Percentiles rank a stretch among this genome's conserved stretches.
phyloP scores from a whole-genome alignment of 2,888 invertebrate genomes.

The Marasmarcha lunaedactyla region DNA sequence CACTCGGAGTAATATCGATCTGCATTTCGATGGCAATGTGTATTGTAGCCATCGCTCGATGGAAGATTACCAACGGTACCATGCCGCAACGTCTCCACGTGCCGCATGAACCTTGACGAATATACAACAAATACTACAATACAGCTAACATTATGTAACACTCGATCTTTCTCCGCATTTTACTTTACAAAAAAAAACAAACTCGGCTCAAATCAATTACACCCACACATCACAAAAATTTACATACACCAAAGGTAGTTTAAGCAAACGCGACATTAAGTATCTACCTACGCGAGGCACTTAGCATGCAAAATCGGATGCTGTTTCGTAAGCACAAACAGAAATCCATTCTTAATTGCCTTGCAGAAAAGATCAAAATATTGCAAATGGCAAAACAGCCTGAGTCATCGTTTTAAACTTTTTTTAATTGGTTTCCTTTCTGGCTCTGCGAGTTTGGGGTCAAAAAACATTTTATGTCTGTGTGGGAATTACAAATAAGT shows the following conservation, averaged over 20 bases:
- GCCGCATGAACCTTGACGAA: too few species aligned
- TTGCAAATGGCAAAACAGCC: not conserved
- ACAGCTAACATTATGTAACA: too few species aligned
- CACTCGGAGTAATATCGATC: too few species aligned
- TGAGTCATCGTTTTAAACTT: not conserved
- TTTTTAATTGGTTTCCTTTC: not conserved
- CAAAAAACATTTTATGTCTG: not conserved
- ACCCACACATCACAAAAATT: not conserved
- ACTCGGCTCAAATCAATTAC: not conserved
- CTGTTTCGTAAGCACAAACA: not conserved
- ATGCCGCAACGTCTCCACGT: too few species aligned
- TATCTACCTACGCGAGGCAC: not conserved
- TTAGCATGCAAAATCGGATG: not conserved
- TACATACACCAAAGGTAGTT: not conserved
- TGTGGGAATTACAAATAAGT: not conserved
- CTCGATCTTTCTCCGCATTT: not conserved
- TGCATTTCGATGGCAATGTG: too few species aligned
- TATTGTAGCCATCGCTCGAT: too few species aligned
- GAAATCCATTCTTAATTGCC: slow-evolving; percentile 1
- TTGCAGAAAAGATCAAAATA: not conserved
- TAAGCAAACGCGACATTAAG: not conserved
- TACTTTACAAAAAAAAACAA: not conserved
- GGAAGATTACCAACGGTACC: too few species aligned
- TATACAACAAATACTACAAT: too few species aligned
- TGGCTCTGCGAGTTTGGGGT: not conserved